Percentiles rank a stretch among this genome's conserved stretches.
Evolutionary conservation across 2,797 vertebrate genomes (phyloP).

Genomic region (Acrossocheilus fasciatus): DNA sequence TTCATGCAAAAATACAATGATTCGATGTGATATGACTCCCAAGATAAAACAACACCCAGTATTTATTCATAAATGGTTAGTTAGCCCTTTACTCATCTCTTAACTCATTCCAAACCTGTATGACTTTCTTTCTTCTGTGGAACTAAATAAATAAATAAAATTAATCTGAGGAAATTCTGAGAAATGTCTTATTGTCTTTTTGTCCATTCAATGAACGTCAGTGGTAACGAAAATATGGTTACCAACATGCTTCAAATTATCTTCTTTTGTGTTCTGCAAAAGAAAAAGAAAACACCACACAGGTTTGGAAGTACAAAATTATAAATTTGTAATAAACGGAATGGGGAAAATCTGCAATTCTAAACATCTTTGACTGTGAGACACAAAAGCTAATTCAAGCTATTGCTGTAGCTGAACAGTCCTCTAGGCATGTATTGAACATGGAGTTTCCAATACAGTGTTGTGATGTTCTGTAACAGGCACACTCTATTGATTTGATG

Average conservation of each 20-base stretch:
- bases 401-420: constrained; percentile 1
- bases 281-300: too few species aligned
- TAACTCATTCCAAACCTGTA: neutral
- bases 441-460: constrained; percentile 30
- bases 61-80: neutral
- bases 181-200: neutral
- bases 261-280: neutral
- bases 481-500: constrained; percentile 48
- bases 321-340: neutral
- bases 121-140: neutral
- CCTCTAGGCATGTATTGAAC: constrained; percentile 41
- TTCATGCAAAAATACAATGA: neutral
- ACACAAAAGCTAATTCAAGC: neutral
- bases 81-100: neutral
- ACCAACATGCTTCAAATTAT: neutral
- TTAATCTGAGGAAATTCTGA: neutral
- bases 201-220: neutral
- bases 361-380: neutral
- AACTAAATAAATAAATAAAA: neutral
- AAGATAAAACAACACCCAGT: neutral
- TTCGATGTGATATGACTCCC: neutral
- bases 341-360: neutral
- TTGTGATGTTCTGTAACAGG: neutral
- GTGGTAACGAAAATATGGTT: neutral
- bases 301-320: neutral